Evolutionary conservation across 2,797 vertebrate genomes (phyloP).

Genomic region (Myripristis murdjan): DNA sequence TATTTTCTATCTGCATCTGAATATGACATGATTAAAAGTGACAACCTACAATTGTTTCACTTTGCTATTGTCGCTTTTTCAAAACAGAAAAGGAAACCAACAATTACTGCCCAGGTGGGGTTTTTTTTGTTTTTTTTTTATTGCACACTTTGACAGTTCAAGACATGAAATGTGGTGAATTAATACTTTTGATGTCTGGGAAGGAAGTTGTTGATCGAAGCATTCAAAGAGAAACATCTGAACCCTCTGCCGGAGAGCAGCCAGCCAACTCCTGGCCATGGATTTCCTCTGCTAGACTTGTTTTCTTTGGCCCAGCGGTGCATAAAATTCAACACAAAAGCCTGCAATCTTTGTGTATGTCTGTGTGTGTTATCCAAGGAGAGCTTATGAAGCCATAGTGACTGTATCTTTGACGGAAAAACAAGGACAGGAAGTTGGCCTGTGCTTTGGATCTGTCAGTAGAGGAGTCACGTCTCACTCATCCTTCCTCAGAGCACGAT

Average conservation of each 20-base stretch:
- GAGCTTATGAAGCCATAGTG: slow-evolving; percentile 33
- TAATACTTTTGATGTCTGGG: slow-evolving; percentile 28
- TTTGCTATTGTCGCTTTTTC: slow-evolving; percentile 4
- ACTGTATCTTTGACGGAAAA: slow-evolving; percentile 26
- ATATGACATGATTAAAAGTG: neutral
- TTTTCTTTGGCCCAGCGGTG: slow-evolving; percentile 56
- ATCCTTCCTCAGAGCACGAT: neutral
- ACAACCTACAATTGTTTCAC: slow-evolving; percentile 3
- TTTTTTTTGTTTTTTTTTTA: too few species aligned
- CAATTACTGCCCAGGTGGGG: neutral
- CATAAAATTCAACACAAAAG: slow-evolving; percentile 32
- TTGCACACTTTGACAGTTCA: slow-evolving; percentile 14
- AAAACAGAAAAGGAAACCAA: slow-evolving; percentile 1
- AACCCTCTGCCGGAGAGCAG: slow-evolving; percentile 17
- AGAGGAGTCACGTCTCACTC: slow-evolving; percentile 12
- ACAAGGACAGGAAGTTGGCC: slow-evolving; percentile 25
- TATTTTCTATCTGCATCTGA: slow-evolving; percentile 1
- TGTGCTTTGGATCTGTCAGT: neutral
- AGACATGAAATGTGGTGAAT: slow-evolving; percentile 28
- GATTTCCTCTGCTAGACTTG: slow-evolving; percentile 47
- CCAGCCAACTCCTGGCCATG: slow-evolving; percentile 28
- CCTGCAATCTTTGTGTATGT: neutral
- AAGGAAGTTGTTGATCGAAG: slow-evolving; percentile 64
- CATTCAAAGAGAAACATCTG: slow-evolving; percentile 31
- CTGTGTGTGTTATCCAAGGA: slow-evolving; percentile 17